Evolutionary conservation across 2,113 vertebrate species (phyloP).

Genomic region (Pollimyrus isidori): DNA sequence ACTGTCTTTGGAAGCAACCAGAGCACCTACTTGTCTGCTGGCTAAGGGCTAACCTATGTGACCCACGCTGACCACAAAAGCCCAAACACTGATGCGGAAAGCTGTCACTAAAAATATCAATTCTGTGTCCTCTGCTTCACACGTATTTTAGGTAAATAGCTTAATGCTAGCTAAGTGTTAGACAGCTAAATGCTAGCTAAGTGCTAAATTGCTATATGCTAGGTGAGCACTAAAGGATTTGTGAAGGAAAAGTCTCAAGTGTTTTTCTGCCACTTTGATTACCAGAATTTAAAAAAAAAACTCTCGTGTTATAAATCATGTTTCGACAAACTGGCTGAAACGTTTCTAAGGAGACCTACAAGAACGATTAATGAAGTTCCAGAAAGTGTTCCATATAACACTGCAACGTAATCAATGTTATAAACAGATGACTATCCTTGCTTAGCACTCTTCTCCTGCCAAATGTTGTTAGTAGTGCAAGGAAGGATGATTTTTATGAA

Average conservation of each 20-base stretch:
- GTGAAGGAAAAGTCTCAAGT: not conserved
- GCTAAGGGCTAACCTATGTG: not conserved
- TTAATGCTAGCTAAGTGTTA: not conserved
- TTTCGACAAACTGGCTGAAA: not conserved
- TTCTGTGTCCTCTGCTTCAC: not conserved
- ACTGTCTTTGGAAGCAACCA: constrained; percentile 50
- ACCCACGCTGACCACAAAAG: not conserved
- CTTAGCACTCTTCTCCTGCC: not conserved
- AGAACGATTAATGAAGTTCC: not conserved
- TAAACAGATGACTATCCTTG: not conserved
- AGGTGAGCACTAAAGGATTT: not conserved
- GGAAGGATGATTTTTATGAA: not conserved
- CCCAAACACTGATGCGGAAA: not conserved
- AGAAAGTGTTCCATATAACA: not conserved
- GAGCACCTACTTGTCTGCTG: constrained; percentile 21
- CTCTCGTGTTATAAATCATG: not conserved
- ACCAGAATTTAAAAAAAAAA: not conserved
- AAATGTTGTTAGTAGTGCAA: not conserved
- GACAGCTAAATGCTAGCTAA: not conserved
- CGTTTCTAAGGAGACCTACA: not conserved
- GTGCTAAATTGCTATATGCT: not conserved
- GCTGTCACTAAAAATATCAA: not conserved
- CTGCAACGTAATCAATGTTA: not conserved
- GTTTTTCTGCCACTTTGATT: not conserved
- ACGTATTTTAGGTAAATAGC: not conserved